These are phyloP conservation scores for Cheilinus undulatus DNA, from an alignment of 2,113 vertebrate species.

Conservation along the genomic window DNA sequence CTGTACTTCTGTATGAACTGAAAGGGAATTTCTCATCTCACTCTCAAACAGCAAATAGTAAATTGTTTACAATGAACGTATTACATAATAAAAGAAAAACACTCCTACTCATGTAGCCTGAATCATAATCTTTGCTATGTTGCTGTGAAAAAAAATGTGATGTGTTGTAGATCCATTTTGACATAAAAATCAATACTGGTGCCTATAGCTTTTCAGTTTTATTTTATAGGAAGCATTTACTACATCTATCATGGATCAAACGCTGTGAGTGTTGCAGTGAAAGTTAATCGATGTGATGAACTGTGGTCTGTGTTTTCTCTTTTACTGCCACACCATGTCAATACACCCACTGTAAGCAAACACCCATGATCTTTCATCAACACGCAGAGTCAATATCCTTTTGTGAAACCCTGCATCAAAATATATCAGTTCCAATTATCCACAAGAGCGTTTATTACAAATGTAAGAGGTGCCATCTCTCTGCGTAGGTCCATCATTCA, in stretches of 20 bases:
- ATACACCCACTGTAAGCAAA: constrained; percentile 13
- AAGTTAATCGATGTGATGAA: constrained; percentile 19
- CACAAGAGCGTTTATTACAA: constrained; percentile 12
- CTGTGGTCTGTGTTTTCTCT: not conserved
- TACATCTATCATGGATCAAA: not conserved
- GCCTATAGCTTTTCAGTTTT: not conserved
- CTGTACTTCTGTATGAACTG: too few species aligned
- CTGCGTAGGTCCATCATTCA: constrained; percentile 46
- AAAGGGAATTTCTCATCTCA: too few species aligned
- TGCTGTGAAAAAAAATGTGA: not conserved
- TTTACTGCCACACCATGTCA: not conserved
- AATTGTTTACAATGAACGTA: not conserved
- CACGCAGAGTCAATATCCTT: constrained; percentile 5
- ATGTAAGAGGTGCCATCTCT: constrained; percentile 31
- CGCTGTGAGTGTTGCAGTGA: not conserved
- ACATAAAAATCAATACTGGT: not conserved
- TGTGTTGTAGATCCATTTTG: not conserved
- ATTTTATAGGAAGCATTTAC: constrained; percentile 4
- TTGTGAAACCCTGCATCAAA: constrained; percentile 19
- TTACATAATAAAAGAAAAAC: not conserved
- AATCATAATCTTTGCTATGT: not conserved
- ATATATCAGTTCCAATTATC: constrained; percentile 24
- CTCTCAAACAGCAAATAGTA: too few species aligned
- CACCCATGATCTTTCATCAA: constrained; percentile 29
- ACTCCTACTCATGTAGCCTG: not conserved